Conservation (phyloP, 2,113 vertebrate species). For the Notarius quadriscutis region DNA sequence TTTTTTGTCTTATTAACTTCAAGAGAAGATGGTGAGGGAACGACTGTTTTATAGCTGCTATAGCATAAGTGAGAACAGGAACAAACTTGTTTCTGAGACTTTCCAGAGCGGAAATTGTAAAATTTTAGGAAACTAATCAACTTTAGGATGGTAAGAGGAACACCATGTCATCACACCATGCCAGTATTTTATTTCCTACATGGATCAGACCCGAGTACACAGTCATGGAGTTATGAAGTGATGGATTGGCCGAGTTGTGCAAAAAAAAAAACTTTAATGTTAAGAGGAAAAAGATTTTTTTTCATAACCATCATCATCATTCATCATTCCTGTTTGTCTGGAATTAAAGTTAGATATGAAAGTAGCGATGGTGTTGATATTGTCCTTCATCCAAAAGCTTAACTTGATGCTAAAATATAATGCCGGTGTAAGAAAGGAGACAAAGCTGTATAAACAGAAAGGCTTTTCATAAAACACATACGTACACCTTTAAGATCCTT, state of each 20-base stretch:
- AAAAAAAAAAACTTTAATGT: neutral
- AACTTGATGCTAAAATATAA: slow-evolving; percentile 42
- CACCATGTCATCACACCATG: neutral
- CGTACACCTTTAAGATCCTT: slow-evolving; percentile 40
- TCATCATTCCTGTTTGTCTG: neutral
- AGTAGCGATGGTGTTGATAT: neutral
- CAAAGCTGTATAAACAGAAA: slow-evolving; percentile 46
- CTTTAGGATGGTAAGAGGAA: neutral
- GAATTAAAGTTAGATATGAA: neutral
- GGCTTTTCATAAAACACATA: slow-evolving; percentile 46
- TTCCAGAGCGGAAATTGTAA: neutral
- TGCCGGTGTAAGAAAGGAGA: slow-evolving; percentile 23
- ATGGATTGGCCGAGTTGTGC: neutral
- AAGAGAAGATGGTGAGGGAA: neutral
- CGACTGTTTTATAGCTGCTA: neutral
- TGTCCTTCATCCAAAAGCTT: slow-evolving; percentile 14
- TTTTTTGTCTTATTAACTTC: neutral
- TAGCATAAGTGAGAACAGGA: neutral
- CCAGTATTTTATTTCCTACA: neutral
- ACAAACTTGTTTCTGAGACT: neutral
- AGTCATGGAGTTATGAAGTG: too few relatives aligned
- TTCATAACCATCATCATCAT: slow-evolving; percentile 1
- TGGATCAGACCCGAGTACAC: neutral
- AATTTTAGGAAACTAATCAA: neutral
- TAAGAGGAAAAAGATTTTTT: neutral